phyloP scores from a whole-genome alignment of 2,113 vertebrate genomes.

The Poecile atricapillus region DNA sequence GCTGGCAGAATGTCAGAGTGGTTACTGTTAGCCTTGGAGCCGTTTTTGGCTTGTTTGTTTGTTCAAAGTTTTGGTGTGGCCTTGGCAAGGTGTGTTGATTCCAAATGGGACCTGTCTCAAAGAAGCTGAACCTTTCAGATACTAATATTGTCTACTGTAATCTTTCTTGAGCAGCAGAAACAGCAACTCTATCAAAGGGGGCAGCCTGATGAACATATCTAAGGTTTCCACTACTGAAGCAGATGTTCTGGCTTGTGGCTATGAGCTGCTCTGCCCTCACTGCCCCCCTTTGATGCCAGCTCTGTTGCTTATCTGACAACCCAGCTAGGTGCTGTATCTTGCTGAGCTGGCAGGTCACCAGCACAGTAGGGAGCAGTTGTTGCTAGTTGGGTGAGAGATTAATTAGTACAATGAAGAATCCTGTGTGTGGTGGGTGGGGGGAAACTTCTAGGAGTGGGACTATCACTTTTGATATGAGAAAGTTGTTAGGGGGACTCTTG shows the following conservation, averaged over 20 bases:
- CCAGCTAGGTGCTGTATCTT: not conserved
- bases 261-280: not conserved
- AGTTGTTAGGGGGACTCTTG: not conserved
- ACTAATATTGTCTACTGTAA: not conserved
- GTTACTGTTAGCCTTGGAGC: not conserved
- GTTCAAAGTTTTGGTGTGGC: not conserved
- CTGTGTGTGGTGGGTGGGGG: accelerated
- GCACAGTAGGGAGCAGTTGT: not conserved
- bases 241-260: not conserved
- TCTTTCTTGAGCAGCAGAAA: not conserved
- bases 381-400: not conserved
- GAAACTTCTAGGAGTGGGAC: not conserved
- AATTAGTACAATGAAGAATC: not conserved
- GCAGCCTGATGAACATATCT: not conserved
- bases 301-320: not conserved
- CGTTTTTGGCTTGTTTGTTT: not conserved
- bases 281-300: not conserved
- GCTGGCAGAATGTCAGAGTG: not conserved
- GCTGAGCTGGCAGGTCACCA: not conserved
- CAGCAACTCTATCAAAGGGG: not conserved
- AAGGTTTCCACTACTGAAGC: not conserved
- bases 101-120: not conserved
- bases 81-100: not conserved
- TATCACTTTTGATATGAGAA: not conserved
- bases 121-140: not conserved